These are phyloP conservation scores for Stramonita haemastoma DNA, from an alignment of 2,888 invertebrate genomes.

Conservation along the genomic window DNA sequence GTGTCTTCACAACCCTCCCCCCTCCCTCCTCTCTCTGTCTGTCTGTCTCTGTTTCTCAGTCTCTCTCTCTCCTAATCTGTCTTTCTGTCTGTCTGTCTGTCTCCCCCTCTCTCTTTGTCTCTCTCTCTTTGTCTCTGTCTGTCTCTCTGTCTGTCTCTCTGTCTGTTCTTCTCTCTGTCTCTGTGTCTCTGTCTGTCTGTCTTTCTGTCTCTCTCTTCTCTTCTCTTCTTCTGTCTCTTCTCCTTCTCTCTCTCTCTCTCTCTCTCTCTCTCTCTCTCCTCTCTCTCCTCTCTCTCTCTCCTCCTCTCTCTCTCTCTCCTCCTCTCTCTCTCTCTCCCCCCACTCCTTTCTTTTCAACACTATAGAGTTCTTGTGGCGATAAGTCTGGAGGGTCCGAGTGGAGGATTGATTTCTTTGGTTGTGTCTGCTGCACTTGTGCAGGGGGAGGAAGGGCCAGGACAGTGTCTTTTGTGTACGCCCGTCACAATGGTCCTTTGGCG, in stretches of 20 bases:
- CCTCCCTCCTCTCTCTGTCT: not conserved
- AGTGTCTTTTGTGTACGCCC: not conserved
- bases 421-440: not conserved
- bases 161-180: not conserved
- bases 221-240: not conserved
- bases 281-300: conserved; percentile 3
- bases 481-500: conserved; percentile 13
- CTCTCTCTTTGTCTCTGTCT: not conserved
- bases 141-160: not conserved
- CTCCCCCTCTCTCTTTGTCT: too few species aligned
- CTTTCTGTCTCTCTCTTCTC: not conserved
- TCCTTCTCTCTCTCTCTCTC: not conserved
- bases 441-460: not conserved
- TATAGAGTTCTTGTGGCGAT: not conserved
- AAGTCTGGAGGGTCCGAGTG: not conserved
- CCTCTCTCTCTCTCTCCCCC: not conserved
- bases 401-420: not conserved
- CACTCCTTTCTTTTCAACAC: not conserved
- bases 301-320: not conserved
- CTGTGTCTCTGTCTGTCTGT: not conserved
- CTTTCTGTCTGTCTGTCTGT: too few species aligned
- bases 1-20: not conserved
- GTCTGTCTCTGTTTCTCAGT: not conserved
- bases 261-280: conserved; percentile 6
- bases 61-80: too few species aligned